Evolutionary conservation across 1,140 invertebrate genomes (phyloP).

Genomic region (Pectinophora gossypiella): DNA sequence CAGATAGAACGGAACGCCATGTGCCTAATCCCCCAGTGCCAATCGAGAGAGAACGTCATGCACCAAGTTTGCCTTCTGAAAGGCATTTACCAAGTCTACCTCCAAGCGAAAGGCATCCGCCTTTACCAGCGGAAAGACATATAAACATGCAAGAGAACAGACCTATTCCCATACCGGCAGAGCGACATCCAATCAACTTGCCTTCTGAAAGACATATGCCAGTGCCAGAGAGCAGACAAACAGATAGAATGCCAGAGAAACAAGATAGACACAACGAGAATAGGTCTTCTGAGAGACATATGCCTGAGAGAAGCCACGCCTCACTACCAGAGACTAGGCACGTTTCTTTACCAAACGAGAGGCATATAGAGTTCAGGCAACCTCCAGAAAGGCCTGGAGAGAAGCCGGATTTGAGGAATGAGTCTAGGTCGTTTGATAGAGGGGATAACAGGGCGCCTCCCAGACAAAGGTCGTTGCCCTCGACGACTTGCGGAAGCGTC

Average conservation of each 20-base stretch:
- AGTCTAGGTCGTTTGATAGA: constrained; percentile 44
- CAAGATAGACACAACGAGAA: constrained; percentile 20
- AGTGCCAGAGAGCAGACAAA: background rate
- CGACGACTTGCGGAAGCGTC: constrained; percentile 35
- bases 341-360: constrained; percentile 10
- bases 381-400: constrained; percentile 49
- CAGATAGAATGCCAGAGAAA: background rate
- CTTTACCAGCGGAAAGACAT: background rate
- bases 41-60: constrained; percentile 2
- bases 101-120: background rate
- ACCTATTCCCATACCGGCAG: background rate
- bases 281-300: constrained; percentile 16
- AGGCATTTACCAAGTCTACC: background rate
- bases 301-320: background rate
- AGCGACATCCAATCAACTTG: background rate
- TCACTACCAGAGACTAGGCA: constrained; percentile 7
- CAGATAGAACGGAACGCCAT: background rate
- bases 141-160: background rate
- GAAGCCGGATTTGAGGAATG: constrained; percentile 38
- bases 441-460: constrained; percentile 48
- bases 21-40: constrained; percentile 6
- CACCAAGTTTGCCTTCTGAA: background rate
- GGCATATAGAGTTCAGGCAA: constrained; percentile 38
- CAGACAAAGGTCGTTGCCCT: constrained; percentile 54
- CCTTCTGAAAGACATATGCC: background rate